phyloP scores from a whole-genome alignment of 2,113 vertebrate species.

The Equus quagga region DNA sequence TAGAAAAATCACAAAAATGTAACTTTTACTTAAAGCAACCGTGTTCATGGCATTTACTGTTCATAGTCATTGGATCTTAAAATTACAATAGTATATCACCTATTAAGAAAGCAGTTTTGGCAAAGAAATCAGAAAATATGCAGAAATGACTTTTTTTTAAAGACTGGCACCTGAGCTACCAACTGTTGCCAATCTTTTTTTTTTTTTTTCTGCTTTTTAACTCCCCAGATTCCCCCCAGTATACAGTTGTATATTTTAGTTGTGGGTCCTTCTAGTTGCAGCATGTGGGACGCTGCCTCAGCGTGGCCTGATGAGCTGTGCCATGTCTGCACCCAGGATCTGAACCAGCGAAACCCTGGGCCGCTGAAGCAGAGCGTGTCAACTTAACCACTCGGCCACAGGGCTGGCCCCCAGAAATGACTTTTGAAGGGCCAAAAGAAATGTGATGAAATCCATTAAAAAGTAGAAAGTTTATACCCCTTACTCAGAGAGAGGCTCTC shows the following conservation, averaged over 20 bases:
- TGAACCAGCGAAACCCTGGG: too few relatives aligned
- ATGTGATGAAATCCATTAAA: background rate
- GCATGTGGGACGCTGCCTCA: too few relatives aligned
- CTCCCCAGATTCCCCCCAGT: too few relatives aligned
- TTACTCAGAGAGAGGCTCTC: background rate
- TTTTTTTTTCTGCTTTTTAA: too few relatives aligned
- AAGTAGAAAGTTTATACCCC: background rate
- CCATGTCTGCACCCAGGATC: too few relatives aligned
- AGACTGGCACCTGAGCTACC: too few relatives aligned
- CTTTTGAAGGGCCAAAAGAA: background rate
- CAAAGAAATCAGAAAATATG: background rate
- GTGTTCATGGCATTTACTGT: background rate
- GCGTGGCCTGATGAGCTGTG: too few relatives aligned
- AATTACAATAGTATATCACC: background rate
- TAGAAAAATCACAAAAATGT: background rate
- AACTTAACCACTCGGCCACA: too few relatives aligned
- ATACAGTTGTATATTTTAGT: too few relatives aligned
- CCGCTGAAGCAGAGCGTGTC: too few relatives aligned
- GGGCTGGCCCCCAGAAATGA: background rate
- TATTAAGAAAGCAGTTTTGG: background rate
- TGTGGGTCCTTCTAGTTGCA: too few relatives aligned
- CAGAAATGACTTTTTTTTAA: background rate
- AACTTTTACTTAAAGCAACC: background rate
- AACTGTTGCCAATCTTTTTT: too few relatives aligned
- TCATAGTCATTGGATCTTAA: background rate